Percentiles rank a stretch among this genome's conserved stretches.
phyloP scores from a whole-genome alignment of 64 coral and sea anemone genomes.

The Porites lutea region DNA sequence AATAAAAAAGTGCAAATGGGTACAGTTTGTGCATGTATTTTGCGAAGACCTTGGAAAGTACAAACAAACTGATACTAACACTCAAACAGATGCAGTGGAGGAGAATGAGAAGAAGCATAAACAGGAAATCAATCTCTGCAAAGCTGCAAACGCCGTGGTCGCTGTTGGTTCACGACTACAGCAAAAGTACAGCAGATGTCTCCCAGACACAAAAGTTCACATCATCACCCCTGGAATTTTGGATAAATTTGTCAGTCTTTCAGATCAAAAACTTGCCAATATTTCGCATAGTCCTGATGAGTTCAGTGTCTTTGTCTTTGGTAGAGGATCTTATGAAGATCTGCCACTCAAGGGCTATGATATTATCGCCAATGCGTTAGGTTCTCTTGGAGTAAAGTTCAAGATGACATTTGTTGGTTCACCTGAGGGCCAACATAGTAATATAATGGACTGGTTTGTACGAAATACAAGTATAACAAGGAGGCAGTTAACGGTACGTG shows the following conservation, averaged over 20 bases:
- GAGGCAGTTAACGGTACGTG: neutral
- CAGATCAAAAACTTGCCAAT: no score
- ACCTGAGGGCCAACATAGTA: neutral
- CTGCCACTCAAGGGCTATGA: constrained; percentile 49
- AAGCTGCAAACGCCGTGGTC: constrained; percentile 31
- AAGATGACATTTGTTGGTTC: constrained; percentile 39
- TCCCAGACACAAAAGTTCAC: neutral
- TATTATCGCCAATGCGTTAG: constrained; percentile 27
- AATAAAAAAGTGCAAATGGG: neutral
- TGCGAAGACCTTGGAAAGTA: constrained; percentile 30
- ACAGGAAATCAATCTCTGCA: constrained; percentile 2
- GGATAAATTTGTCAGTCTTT: constrained; percentile 15
- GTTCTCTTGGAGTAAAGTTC: neutral
- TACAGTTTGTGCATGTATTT: constrained; percentile 31
- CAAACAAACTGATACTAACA: neutral
- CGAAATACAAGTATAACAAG: neutral
- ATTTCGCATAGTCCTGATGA: neutral
- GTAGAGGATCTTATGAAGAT: constrained; percentile 25
- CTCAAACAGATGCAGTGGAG: neutral
- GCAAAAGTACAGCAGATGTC: constrained; percentile 13
- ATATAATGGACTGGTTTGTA: neutral
- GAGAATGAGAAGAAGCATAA: constrained; percentile 27
- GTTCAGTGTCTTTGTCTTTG: constrained; percentile 51
- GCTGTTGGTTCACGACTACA: constrained; percentile 40
- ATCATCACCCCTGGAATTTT: constrained; percentile 44